Base-by-base conservation (phyloP, 1,140 invertebrate genomes). In the Whitmania pigra region DNA sequence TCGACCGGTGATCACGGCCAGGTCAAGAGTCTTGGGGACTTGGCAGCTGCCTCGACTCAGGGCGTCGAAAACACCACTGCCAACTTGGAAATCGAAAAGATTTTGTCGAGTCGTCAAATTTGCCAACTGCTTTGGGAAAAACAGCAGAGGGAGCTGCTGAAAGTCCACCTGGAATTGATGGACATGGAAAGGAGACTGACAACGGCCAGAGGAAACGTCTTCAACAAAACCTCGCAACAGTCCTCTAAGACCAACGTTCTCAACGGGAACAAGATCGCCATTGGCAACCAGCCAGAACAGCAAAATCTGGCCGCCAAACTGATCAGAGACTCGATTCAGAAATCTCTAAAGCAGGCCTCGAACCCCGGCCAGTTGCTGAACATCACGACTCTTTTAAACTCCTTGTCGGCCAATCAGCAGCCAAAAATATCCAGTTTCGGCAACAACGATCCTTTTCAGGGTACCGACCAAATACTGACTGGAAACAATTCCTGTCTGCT, bases 201-300 rank as follows among this genome's bases (percentile, higher is more conserved):
- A 63, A 7, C 18, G 3, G 57, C 57, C 57, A 63, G 57, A 63
- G 22, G 29, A 18, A 11, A 63, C 57, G 57, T 63, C 22, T 63
- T 63, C 57, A 63, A 63, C 57, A 63, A 63, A 22, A 63, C 22
- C 20, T 15, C 43, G 11, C 57, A 63, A 63, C 29, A 63, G 29
- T 63, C 22, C 57, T 63, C 5, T n/a, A 63, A 63, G 20, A 22
- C 22, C 22, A 22, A 63, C 57, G 11, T 63, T 31, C 22, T 25
- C 57, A 63, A 63, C 57, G 29, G 2, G 9, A 63, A 63, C 57
- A 63, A 63, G 11, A 63, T 25, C 29, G 29, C 11, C 57, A n/a
- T 63, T 15, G 29, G 29, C 11, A 63, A 22, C 29, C 7, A 63
- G 22, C 57, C 22, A 18, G 22, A 63, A 13, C 57, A 63, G 15